A percentile compares a stretch with the other conserved stretches of the same genome.
Conservation (phyloP, 2,797 vertebrate species). For the Hydrocynus forskahlii region DNA sequence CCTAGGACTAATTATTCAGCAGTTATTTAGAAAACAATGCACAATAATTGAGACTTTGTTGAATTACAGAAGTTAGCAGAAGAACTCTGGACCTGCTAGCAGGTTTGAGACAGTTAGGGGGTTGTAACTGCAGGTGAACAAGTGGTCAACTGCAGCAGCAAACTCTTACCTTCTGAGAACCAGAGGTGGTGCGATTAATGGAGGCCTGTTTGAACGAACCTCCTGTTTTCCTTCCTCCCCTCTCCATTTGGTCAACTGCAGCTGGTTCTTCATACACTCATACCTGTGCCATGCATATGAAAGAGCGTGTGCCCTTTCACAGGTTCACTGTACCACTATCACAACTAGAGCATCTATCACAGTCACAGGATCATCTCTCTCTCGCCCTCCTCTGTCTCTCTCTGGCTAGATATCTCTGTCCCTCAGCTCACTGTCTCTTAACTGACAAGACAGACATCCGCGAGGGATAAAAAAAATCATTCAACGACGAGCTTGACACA, state of each 20-base stretch:
- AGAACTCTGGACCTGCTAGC: background rate
- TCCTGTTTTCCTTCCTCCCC: slow-evolving; percentile 67
- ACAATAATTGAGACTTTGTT: background rate
- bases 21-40: background rate
- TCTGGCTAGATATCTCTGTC: background rate
- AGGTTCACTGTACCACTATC: slow-evolving; percentile 20
- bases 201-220: slow-evolving; percentile 87
- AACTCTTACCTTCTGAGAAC: slow-evolving; percentile 93
- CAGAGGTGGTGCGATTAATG: slow-evolving; percentile 88
- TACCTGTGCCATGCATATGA: slow-evolving; percentile 2
- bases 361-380: slow-evolving; percentile 24
- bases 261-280: slow-evolving; percentile 54
- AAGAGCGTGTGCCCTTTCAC: slow-evolving; percentile 14
- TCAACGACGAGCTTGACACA: slow-evolving; percentile 79
- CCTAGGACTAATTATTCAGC: background rate
- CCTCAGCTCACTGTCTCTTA: slow-evolving; percentile 49
- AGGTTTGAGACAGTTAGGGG: background rate
- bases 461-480: slow-evolving; percentile 81
- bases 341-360: background rate
- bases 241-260: slow-evolving; percentile 32
- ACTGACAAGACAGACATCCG: slow-evolving; percentile 75
- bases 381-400: slow-evolving; percentile 15
- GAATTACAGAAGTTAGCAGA: background rate
- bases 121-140: background rate
- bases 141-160: background rate